Conservation (phyloP, 2,797 vertebrate genomes). For the Sebastes itinus region DNA sequence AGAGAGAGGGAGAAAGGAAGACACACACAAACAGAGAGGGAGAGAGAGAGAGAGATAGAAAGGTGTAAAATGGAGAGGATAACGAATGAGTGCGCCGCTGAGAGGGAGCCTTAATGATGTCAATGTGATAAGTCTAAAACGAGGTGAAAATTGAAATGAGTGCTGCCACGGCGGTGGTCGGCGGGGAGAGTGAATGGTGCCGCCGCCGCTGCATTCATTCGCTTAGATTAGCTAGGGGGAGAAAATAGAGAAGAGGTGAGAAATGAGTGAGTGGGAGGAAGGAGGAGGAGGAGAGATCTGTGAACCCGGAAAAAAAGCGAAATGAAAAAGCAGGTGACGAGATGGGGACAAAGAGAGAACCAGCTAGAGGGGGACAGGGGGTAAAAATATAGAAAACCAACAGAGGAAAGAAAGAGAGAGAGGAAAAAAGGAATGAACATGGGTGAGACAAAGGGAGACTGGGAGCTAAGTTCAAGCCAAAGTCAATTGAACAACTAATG, state of each 20-base stretch:
- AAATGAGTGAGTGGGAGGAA: constrained; percentile 11
- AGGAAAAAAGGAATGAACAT: constrained; percentile 2
- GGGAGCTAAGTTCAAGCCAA: constrained; percentile 78
- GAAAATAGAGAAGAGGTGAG: constrained; percentile 46
- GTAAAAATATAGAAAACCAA: constrained; percentile 4
- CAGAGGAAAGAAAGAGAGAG: neutral
- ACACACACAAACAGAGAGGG: constrained; percentile 36
- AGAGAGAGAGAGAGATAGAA: constrained; percentile 39
- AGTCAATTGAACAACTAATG: constrained; percentile 89
- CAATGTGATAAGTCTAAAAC: constrained; percentile 73
- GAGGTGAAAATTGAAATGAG: constrained; percentile 78
- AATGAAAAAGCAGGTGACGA: constrained; percentile 7
- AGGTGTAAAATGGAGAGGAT: constrained; percentile 76
- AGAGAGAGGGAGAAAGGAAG: constrained; percentile 25
- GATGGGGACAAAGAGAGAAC: neutral
- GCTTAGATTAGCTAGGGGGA: constrained; percentile 51
- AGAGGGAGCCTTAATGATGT: constrained; percentile 79
- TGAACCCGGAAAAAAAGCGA: constrained; percentile 27
- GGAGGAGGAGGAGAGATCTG: constrained; percentile 20
- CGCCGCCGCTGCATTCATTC: constrained; percentile 40
- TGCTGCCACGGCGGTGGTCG: constrained; percentile 53
- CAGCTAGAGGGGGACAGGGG: neutral
- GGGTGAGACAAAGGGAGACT: constrained; percentile 51
- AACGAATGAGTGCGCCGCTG: constrained; percentile 69
- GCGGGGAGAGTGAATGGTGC: constrained; percentile 44